Evolutionary conservation across 2,888 invertebrate species (phyloP).

Genomic region (Xestia rhomboidea): DNA sequence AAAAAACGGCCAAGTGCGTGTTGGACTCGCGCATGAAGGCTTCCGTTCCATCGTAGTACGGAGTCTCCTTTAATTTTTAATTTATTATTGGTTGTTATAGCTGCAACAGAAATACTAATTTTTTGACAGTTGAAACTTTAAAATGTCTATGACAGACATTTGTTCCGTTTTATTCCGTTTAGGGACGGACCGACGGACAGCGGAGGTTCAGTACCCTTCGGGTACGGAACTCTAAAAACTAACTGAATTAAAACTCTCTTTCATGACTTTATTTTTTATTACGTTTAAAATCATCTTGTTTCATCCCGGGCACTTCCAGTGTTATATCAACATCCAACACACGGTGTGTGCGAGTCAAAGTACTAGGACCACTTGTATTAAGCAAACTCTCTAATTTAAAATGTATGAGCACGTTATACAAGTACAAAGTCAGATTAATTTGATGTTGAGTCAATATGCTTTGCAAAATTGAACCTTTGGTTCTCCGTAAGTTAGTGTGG

Average conservation of each 20-base stretch:
- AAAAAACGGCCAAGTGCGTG: too few species aligned
- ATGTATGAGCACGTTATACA: slow-evolving; percentile 71
- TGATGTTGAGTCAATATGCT: slow-evolving; percentile 73
- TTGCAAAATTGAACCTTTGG: slow-evolving; percentile 68
- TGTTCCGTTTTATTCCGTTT: too few species aligned
- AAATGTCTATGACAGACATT: too few species aligned
- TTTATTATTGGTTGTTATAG: too few species aligned
- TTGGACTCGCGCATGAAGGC: too few species aligned
- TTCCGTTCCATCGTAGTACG: too few species aligned
- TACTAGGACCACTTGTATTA: slow-evolving; percentile 68
- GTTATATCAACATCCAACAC: slow-evolving; percentile 62
- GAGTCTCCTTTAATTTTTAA: too few species aligned
- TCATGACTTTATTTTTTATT: slow-evolving; percentile 24
- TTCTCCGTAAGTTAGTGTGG: slow-evolving; percentile 11
- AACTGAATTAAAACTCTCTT: slow-evolving; percentile 33
- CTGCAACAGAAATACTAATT: too few species aligned
- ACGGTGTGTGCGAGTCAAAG: slow-evolving; percentile 61
- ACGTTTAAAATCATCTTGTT: slow-evolving; percentile 38
- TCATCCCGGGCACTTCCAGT: slow-evolving; percentile 48
- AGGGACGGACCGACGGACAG: too few species aligned
- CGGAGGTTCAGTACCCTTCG: too few species aligned
- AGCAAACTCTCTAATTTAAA: slow-evolving; percentile 76
- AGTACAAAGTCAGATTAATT: slow-evolving; percentile 73
- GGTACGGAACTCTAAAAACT: not conserved
- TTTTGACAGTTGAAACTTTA: too few species aligned